A percentile compares a stretch with the other conserved stretches of the same genome.
These are phyloP conservation scores for Volucella inflata DNA, from an alignment of 2,888 invertebrate genomes.

Conservation along the genomic window DNA sequence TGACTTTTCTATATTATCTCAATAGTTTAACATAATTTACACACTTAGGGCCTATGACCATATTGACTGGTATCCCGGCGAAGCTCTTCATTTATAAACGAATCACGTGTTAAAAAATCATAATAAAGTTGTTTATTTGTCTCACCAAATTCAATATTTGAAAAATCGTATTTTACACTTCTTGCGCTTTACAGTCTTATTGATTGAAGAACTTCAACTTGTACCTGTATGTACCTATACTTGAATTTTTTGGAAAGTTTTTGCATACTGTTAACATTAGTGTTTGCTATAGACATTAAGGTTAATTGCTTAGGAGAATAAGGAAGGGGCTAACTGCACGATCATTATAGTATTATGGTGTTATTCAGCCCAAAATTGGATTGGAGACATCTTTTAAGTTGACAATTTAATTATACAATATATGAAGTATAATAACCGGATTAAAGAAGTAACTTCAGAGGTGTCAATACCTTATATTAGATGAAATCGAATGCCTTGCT, in stretches of 20 bases:
- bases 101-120: conserved; percentile 57
- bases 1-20: conserved; percentile 31
- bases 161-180: conserved; percentile 1
- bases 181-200: conserved; percentile 3
- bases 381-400: too few relatives aligned
- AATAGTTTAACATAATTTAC: conserved; percentile 53
- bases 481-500: too few relatives aligned
- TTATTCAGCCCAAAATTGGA: too few relatives aligned
- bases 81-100: conserved; percentile 28
- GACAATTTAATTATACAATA: too few relatives aligned
- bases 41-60: conserved; percentile 2
- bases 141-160: conserved; percentile 57
- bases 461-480: too few relatives aligned
- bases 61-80: conserved; percentile 7
- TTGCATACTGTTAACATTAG: not conserved
- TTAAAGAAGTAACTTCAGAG: too few relatives aligned
- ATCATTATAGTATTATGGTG: too few relatives aligned
- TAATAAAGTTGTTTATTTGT: conserved; percentile 73
- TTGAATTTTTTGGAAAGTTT: conserved; percentile 10
- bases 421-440: too few relatives aligned
- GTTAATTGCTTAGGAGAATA: not conserved
- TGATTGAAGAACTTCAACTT: not conserved
- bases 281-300: conserved; percentile 9
- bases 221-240: not conserved
- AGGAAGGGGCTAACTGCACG: too few relatives aligned